Evolutionary conservation across 2,113 vertebrate species (phyloP), one percentile per base, ranked within the genome.

Genomic region (Urocynchramus pylzowi): DNA sequence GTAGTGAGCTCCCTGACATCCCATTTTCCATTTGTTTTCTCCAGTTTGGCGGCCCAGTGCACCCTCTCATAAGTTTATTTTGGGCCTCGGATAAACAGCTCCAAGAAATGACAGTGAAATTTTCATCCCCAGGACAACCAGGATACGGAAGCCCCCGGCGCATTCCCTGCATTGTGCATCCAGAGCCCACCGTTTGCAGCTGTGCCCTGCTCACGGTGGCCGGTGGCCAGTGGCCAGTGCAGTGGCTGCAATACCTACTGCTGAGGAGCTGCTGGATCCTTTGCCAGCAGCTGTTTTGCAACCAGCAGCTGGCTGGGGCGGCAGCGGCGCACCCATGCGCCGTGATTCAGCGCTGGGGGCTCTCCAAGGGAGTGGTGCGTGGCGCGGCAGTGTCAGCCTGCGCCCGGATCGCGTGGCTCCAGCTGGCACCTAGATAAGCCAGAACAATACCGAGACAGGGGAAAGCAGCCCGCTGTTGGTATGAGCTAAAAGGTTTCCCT

Each of bases 211-310:
- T 2, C 1, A 2, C 0, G 1, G 21, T 26, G 42, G n/a, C 26
- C 5, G 0, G 39, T 12, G 35, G 33, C 41, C 7, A 16, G 42
- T 1, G 2, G n/a, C n/a, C 3, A 0, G 39, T 4, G 31, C 7
- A 1, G 31, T 12, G 20, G 9, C 19, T 0, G 0, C 5, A 1
- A 0, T 33, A 10, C 47, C 47, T 3, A 0, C 26, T 5, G 35
- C 37, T 2, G 11, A 19, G 47, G 47, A 91, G 70, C 57, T 85
- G 53, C 53, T 0, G 0, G 28, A 41, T 20, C 4, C 1, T 86
- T 93, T 56, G 56, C 10, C 47, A 60, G 84, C 77, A 56, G 80
- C 64, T 68, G 35, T 44, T 83, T 76, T 69, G 59, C 28, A 60
- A n/a, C 19, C 65, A 53, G 4, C 59, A 84, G 59, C 85, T 71